phyloP scores from a whole-genome alignment of 2,113 vertebrate species.

The Mastomys natalensis region DNA sequence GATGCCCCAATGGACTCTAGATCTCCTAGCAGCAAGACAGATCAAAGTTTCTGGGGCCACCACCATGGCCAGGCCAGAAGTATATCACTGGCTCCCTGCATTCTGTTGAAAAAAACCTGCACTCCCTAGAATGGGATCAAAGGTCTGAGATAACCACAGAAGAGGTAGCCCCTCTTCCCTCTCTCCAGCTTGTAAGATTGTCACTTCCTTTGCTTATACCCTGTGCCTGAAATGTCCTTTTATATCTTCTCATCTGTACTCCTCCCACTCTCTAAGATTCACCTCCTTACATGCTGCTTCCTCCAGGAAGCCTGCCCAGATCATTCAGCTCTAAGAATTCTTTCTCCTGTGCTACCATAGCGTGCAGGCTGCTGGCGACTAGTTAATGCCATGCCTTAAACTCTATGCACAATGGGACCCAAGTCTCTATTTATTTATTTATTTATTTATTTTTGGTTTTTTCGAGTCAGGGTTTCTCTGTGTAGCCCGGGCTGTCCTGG shows the following conservation, averaged over 20 bases:
- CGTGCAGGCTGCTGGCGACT: not conserved
- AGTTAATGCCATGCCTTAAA: not conserved
- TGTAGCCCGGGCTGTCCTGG: too few relatives aligned
- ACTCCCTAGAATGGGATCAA: not conserved
- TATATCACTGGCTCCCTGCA: not conserved
- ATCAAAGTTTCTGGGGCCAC: not conserved
- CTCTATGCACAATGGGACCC: not conserved
- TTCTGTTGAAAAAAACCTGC: not conserved
- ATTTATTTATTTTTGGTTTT: too few relatives aligned
- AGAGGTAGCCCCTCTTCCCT: not conserved
- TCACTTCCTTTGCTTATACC: not conserved
- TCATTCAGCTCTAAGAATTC: not conserved
- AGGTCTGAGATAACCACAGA: not conserved
- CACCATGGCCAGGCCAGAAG: not conserved
- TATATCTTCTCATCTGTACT: not conserved
- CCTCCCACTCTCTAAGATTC: not conserved
- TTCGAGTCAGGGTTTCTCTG: too few relatives aligned
- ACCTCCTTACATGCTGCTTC: not conserved
- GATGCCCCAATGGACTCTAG: not conserved
- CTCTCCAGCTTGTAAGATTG: not conserved
- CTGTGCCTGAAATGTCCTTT: not conserved
- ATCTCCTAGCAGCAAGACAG: not conserved
- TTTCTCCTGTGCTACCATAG: not conserved
- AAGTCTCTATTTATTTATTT: too few relatives aligned
- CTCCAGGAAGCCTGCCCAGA: constrained; percentile 35